These are phyloP conservation scores for Aleiodes leptofemur DNA, from an alignment of 2,888 invertebrate species.

Conservation along the genomic window DNA sequence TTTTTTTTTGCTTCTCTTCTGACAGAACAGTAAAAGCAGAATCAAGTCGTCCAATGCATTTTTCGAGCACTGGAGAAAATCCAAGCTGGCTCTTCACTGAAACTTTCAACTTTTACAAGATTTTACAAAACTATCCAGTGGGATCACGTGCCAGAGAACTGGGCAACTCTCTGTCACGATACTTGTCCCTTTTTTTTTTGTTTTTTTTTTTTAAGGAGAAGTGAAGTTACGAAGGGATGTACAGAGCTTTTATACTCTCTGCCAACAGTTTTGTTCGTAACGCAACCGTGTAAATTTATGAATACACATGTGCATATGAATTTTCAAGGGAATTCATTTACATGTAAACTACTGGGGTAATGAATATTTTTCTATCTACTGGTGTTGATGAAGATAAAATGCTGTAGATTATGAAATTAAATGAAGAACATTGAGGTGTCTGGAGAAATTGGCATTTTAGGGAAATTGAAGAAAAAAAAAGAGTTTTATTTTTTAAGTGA, in stretches of 20 bases:
- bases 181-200: not conserved
- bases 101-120: slow-evolving; percentile 34
- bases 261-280: slow-evolving; percentile 12
- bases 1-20: not conserved
- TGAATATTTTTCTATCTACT: too few species aligned
- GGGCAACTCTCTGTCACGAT: slow-evolving; percentile 26
- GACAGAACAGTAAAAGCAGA: slow-evolving; percentile 21
- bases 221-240: not conserved
- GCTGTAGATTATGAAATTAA: too few species aligned
- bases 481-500: too few species aligned
- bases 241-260: not conserved
- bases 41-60: slow-evolving; percentile 11
- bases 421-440: too few species aligned
- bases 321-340: not conserved
- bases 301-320: not conserved
- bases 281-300: not conserved
- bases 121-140: slow-evolving; percentile 5
- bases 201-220: not conserved
- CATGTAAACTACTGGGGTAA: not conserved
- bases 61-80: slow-evolving; percentile 3
- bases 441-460: too few species aligned
- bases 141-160: slow-evolving; percentile 14
- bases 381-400: too few species aligned
- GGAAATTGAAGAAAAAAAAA: too few species aligned
- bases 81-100: not conserved